Evolutionary conservation across 2,797 vertebrate species (phyloP).

Genomic region (Crotalus adamanteus): DNA sequence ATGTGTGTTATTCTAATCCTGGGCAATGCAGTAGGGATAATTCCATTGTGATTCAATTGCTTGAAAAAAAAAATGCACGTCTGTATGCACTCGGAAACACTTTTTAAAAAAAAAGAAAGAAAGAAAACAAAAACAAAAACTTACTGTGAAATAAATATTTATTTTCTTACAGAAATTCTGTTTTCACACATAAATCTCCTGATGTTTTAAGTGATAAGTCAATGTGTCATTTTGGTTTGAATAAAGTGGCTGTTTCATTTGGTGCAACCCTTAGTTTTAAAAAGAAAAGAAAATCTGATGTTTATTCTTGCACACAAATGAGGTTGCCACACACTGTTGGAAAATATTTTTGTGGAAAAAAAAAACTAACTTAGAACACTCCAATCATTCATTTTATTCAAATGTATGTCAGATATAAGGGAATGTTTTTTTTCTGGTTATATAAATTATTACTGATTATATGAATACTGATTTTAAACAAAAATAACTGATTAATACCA

Average conservation of each 20-base stretch:
- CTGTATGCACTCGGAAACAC: slow-evolving; percentile 24
- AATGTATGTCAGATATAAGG: slow-evolving; percentile 82
- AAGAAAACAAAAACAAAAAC: neutral
- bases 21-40: neutral
- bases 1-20: neutral
- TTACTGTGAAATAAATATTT: slow-evolving; percentile 13
- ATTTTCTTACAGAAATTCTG: slow-evolving; percentile 38
- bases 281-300: slow-evolving; percentile 54
- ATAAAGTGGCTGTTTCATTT: slow-evolving; percentile 62
- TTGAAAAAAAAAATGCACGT: neutral
- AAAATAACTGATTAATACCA: slow-evolving; percentile 74
- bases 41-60: neutral
- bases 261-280: slow-evolving; percentile 54
- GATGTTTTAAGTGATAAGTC: slow-evolving; percentile 68
- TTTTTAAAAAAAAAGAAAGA: slow-evolving; percentile 36
- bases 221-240: slow-evolving; percentile 74
- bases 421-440: slow-evolving; percentile 83
- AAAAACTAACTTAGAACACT: slow-evolving; percentile 67
- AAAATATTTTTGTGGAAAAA: slow-evolving; percentile 64
- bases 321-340: slow-evolving; percentile 64
- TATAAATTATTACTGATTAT: slow-evolving; percentile 82
- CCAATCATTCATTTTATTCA: slow-evolving; percentile 71
- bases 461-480: slow-evolving; percentile 71
- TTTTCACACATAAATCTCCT: slow-evolving; percentile 69
- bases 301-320: slow-evolving; percentile 70